Base-by-base conservation (phyloP, 1,140 invertebrate genomes). In the Ostrea denselamellosa region DNA sequence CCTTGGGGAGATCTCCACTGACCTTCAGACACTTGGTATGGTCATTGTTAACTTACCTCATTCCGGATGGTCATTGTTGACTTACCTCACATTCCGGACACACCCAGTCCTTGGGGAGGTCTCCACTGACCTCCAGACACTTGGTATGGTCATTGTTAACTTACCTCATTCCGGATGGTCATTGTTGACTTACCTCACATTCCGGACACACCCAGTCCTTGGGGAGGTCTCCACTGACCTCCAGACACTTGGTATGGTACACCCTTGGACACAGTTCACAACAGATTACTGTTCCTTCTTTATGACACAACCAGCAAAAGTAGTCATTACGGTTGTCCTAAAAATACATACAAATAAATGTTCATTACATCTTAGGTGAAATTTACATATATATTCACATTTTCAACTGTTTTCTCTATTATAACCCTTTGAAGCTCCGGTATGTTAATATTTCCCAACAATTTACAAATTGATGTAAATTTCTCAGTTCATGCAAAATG, bases 221-320 rank as follows among this genome's bases (percentile, higher is more conserved):
- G 14, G 95, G 93, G 7, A 96, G 94, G 5, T 95, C 87, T 12
- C 95, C 94, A 8, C 94, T 96, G 2, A 94, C 62, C 8, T 90
- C 88, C 51, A 97, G 94, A 95, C 98, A 99, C 92, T 96, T 97
- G 5, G 96, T 95, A 95, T 99, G 98, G 95, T 96, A 98, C 0
- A 97, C 96, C 12, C 98, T 95, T n/a, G 97, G 97, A 95, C 98
- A 99, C 51, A 97, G 96, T 88, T 96, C 97, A 94, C 98, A 98
- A 52, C 90, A 91, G 25, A 96, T 95, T 14, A 95, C 95, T 87
- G 96, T 96, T 0, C 96, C 96, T 84, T 97, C 96, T 52, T 94
- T 94, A 88, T 95, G 95, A 93, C 98, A 99, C 77, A 97, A 95
- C 98, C 98, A 99, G 94, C 98, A 99, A 93, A 97, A 98, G 71